Evolutionary conservation across 2,797 vertebrate genomes (phyloP), one percentile per base, ranked within the genome.

Genomic region (Halcyon leucocephala): DNA sequence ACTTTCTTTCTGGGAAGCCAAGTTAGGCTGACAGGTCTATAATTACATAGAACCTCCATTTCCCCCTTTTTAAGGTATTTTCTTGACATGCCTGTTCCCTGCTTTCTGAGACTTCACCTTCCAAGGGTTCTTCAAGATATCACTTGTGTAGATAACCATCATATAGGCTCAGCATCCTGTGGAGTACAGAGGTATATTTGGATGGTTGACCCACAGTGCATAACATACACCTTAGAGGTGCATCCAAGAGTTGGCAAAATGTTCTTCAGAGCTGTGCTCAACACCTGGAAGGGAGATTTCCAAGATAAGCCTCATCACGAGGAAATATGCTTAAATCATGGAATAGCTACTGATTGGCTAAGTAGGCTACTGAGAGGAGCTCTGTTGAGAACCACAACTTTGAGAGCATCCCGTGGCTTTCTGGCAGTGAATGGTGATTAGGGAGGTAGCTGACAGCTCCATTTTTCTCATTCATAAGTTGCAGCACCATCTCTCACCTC

Each of bases 11-110:
- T 89, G 71, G 60, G 86, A 92, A 94, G 81, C 33, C 81, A 71
- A 89, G 92, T 91, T 87, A 67, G 54, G 44, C 64, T 97, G 95
- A 87, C 96, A 96, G 93, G 86, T 95, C 79, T 96, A 54, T 80
- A 96, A 92, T 94, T 92, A 85, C 52, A 82, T 48, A 71, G 20
- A 44, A 61, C 28, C 31, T 90, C 41, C 4, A 7, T 90, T 39
- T 1, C 42, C 66, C 29, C 29, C 1, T 16, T 48, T 89, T 82
- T 20, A 41, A 42, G 69, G 46, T 33, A 17, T 77, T 95, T 76
- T 39, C 39, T 25, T 41, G 42, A 21, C 28, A 39, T 3, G 11
- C 15, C 14, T n/a, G 14, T 57, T 88, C 42, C 58, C 48, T 82
- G 18, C 66, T 88, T 62, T 66, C 69, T 66, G 52, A 80, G 51